Conservation (phyloP, 2,888 invertebrate genomes). For the Lasius fuliginosus region DNA sequence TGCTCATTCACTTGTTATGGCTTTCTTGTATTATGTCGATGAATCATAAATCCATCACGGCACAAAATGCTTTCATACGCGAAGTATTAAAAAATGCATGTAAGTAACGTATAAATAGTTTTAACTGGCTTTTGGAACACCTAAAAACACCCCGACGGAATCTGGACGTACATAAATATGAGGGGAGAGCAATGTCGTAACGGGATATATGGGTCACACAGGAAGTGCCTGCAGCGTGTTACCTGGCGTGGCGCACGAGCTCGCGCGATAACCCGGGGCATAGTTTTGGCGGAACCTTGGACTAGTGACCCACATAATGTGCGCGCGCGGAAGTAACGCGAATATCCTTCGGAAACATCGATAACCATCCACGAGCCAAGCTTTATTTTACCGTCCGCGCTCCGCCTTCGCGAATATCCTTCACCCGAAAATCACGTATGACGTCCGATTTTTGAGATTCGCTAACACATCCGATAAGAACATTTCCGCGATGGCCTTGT, state of each 20-base stretch:
- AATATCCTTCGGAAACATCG: conserved; percentile 71
- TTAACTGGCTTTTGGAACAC: background rate
- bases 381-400: conserved; percentile 30
- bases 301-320: conserved; percentile 76
- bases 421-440: background rate
- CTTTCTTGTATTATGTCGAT: background rate
- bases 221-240: conserved; percentile 67
- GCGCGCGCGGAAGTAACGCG: conserved; percentile 52
- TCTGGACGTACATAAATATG: conserved; percentile 1
- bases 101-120: background rate
- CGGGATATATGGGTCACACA: conserved; percentile 73
- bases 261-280: conserved; percentile 65
- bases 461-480: conserved; percentile 19
- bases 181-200: background rate
- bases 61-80: background rate
- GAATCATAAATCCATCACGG: background rate
- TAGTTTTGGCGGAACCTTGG: conserved; percentile 73
- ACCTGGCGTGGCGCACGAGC: conserved; percentile 64
- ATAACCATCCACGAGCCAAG: conserved; percentile 56
- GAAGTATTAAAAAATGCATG: background rate
- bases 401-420: background rate
- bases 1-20: background rate
- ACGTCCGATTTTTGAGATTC: conserved; percentile 10
- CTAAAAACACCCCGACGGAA: conserved; percentile 11
- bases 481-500: background rate